These are phyloP conservation scores for Tubulanus polymorphus DNA, from an alignment of 2,888 invertebrate genomes.

Conservation along the genomic window DNA sequence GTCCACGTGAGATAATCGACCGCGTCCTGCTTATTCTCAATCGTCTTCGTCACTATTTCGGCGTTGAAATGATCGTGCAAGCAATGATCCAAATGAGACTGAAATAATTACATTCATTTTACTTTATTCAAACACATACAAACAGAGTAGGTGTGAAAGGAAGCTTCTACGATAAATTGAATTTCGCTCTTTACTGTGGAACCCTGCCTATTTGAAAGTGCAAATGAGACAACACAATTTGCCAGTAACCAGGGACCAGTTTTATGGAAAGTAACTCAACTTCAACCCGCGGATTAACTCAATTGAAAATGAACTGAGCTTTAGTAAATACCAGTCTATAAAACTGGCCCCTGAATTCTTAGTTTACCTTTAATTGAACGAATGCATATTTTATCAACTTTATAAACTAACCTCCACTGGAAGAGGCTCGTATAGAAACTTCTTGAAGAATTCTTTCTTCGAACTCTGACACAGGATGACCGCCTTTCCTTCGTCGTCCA, in stretches of 20 bases:
- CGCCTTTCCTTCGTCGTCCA: slow-evolving; percentile 88
- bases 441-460: slow-evolving; percentile 98
- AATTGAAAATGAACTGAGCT: no score
- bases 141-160: no score
- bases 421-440: slow-evolving; percentile 92
- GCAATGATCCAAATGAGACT: slow-evolving; percentile 94
- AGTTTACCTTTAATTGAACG: not conserved
- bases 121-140: no score
- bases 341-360: not conserved
- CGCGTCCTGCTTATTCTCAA: slow-evolving; percentile 99
- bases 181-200: not conserved
- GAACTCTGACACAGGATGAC: slow-evolving; percentile 95
- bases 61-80: slow-evolving; percentile 99
- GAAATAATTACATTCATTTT: no score
- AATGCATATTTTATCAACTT: not conserved
- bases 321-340: no score
- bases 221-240: no score
- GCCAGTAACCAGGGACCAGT: not conserved
- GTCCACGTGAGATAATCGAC: slow-evolving; percentile 99
- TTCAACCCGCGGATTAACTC: not conserved
- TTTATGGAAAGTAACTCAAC: not conserved
- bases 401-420: slow-evolving; percentile 71
- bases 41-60: slow-evolving; percentile 98
- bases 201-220: no score
- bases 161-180: slow-evolving; percentile 2